Percentiles rank a stretch among this genome's conserved stretches.
phyloP scores from a whole-genome alignment of 2,797 vertebrate genomes.

The Heteromormyrus szaboi region DNA sequence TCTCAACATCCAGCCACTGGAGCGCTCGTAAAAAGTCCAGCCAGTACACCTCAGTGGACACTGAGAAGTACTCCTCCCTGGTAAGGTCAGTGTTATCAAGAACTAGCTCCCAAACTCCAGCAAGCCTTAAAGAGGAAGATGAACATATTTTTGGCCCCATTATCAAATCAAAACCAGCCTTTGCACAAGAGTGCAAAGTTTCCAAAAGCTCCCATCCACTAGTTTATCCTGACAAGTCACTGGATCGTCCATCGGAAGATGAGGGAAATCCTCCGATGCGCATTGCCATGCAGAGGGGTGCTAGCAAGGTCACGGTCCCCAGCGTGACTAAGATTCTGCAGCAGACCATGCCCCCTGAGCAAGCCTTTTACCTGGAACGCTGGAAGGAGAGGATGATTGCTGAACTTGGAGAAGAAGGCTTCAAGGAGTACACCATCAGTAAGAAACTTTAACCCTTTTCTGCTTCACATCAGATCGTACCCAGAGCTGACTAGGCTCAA shows the following conservation, averaged over 20 bases:
- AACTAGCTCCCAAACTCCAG: constrained; percentile 65
- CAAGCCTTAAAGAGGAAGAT: constrained; percentile 70
- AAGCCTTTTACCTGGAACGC: constrained; percentile 78
- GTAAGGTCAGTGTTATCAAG: constrained; percentile 71
- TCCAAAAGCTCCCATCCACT: constrained; percentile 65
- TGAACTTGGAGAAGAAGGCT: constrained; percentile 83
- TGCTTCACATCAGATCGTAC: not conserved
- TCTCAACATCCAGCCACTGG: constrained; percentile 54
- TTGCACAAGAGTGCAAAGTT: constrained; percentile 35
- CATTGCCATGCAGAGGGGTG: constrained; percentile 53
- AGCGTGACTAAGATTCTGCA: constrained; percentile 91
- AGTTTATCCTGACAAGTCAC: constrained; percentile 47
- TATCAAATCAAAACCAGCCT: constrained; percentile 49
- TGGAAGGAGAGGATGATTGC: constrained; percentile 83
- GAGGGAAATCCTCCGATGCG: constrained; percentile 51
- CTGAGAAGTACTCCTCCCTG: constrained; percentile 73
- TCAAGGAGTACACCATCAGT: constrained; percentile 79
- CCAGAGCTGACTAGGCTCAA: not conserved
- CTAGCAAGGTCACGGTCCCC: constrained; percentile 45
- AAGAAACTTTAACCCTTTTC: constrained; percentile 38
- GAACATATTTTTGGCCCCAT: constrained; percentile 70
- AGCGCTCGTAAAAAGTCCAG: constrained; percentile 65
- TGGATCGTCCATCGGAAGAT: constrained; percentile 28
- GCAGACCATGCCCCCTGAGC: constrained; percentile 75
- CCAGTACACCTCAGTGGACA: constrained; percentile 71